Conservation (phyloP, 2,113 vertebrate genomes). For the Vicugna pacos region DNA sequence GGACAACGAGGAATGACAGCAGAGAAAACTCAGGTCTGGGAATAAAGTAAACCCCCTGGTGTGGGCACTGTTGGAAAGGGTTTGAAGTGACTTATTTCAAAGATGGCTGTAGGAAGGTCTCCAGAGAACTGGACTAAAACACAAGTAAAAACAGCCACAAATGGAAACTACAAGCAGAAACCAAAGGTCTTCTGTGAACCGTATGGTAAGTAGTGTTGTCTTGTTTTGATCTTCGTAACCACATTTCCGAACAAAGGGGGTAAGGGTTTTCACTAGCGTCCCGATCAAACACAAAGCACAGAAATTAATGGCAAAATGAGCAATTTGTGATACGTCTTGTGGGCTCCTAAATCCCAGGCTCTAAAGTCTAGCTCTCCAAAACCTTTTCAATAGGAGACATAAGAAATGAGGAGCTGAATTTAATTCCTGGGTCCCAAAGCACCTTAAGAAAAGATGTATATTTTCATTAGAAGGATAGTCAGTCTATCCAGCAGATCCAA, state of each 20-base stretch:
- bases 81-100: neutral
- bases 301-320: neutral
- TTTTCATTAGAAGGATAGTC: constrained; percentile 55
- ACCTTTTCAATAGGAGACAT: neutral
- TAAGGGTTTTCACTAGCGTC: neutral
- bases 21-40: neutral
- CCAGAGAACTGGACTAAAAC: neutral
- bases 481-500: constrained; percentile 30
- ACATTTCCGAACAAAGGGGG: neutral
- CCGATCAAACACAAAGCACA: neutral
- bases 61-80: neutral
- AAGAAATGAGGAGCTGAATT: neutral
- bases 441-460: constrained; percentile 48
- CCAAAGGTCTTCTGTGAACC: neutral
- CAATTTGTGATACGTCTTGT: fast-evolving
- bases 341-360: neutral
- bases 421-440: neutral
- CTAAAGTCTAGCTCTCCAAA: constrained; percentile 40
- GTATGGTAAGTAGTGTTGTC: fast-evolving
- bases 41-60: neutral
- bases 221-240: neutral
- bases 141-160: neutral
- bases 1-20: neutral
- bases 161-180: neutral
- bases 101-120: neutral